phyloP scores from a whole-genome alignment of 2,888 invertebrate genomes.

The Dryobota labecula region DNA sequence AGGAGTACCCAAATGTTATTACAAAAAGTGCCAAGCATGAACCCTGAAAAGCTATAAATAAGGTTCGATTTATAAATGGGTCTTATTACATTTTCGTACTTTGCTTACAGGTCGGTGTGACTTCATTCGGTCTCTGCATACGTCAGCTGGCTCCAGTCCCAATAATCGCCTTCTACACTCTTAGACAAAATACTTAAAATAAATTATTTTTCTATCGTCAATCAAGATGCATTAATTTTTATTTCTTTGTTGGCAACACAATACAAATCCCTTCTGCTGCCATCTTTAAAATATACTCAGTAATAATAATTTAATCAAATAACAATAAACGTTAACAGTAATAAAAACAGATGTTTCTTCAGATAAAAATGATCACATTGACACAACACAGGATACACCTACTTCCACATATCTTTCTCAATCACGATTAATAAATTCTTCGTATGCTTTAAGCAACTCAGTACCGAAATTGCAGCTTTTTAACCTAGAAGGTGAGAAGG shows the following conservation, averaged over 20 bases:
- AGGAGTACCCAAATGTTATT: not conserved
- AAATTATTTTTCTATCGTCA: conserved; percentile 16
- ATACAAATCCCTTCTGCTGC: not conserved
- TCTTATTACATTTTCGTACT: not conserved
- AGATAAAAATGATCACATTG: not conserved
- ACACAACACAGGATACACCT: not conserved
- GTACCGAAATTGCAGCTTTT: not conserved
- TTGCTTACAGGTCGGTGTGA: conserved; percentile 67
- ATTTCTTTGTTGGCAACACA: conserved; percentile 4
- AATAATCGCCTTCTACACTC: conserved; percentile 22
- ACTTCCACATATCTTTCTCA: not conserved
- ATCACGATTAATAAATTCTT: not conserved
- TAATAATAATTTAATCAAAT: not conserved
- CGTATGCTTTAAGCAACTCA: not conserved
- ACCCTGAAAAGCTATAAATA: not conserved
- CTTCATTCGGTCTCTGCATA: conserved; percentile 77
- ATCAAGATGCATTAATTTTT: conserved; percentile 2
- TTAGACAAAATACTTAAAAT: conserved; percentile 5
- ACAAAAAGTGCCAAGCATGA: not conserved
- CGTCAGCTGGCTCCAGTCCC: conserved; percentile 68
- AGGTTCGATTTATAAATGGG: not conserved
- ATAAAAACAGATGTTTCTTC: not conserved
- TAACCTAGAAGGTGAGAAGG: not conserved
- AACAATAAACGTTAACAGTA: not conserved
- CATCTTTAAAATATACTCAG: not conserved